phyloP scores from a whole-genome alignment of 2,888 invertebrate species.

The Calliopum simillimum region DNA sequence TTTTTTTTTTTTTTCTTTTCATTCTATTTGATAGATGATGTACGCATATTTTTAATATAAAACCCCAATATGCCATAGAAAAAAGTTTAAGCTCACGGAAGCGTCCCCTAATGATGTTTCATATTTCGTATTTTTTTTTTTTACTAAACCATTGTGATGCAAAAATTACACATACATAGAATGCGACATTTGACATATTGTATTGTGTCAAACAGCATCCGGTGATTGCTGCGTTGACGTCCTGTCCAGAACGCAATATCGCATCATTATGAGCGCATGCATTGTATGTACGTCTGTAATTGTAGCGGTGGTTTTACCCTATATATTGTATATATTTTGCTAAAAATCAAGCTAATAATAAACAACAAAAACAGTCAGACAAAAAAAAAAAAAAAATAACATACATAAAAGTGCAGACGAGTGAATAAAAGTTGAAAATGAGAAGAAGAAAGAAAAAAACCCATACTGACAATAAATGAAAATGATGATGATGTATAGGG shows the following conservation, averaged over 20 bases:
- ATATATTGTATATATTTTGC: constrained; percentile 17
- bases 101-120: not conserved
- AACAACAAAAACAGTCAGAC: constrained; percentile 33
- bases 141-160: constrained; percentile 7
- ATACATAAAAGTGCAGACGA: not conserved
- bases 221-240: not conserved
- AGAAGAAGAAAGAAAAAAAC: constrained; percentile 27
- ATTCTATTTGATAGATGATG: too few relatives aligned
- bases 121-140: not conserved
- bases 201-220: constrained; percentile 17
- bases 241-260: not conserved
- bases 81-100: not conserved
- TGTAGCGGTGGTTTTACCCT: not conserved
- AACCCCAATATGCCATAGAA: not conserved
- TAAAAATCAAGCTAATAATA: constrained; percentile 44
- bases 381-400: not conserved
- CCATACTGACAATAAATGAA: too few relatives aligned
- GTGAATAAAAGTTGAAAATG: not conserved
- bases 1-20: too few relatives aligned
- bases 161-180: constrained; percentile 3
- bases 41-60: too few relatives aligned
- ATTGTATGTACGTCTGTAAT: not conserved
- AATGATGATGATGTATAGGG: constrained; percentile 17
- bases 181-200: constrained; percentile 24
- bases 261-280: constrained; percentile 1